Evolutionary conservation across 2,797 vertebrate genomes (phyloP), one percentile per base, ranked within the genome.

Genomic region (Artibeus jamaicensis): DNA sequence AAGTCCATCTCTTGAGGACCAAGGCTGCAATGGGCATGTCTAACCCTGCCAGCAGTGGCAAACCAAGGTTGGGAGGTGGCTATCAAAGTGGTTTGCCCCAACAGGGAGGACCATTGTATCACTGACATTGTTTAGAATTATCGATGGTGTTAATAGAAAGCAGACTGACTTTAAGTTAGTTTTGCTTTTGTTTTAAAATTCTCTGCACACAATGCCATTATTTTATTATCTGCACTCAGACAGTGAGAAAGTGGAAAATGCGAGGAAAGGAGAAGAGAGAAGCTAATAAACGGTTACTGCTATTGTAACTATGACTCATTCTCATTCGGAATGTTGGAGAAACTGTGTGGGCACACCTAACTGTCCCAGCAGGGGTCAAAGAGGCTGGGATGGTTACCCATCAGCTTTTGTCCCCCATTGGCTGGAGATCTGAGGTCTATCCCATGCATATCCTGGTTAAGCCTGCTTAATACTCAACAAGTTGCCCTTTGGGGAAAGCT

Each of bases 141-240:
- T 78, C 9, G 5, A 8, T 76, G 37, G 18, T 65, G 22, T 34
- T 46, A 82, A 44, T 46, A 77, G 81, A 89, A 86, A 94, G 26
- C 26, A 83, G 70, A 78, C 32, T 57, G 53, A 62, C 42, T 86
- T 89, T 82, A 90, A 77, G 67, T 90, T 82, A 21, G 15, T 70
- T 92, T 90, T 62, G 32, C 78, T 92, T 65, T 39, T 50, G 37
- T 67, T 92, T 87, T n/a, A 78, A 95, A 86, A 65, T 91, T 57
- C 50, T 90, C 18, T 82, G 18, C 4, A 70, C 21, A 44, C 22
- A 55, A 34, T 73, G 22, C 32, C 32, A 57, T 42, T 34, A 82
- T 78, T 78, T 57, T 76, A 82, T 62, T 67, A 26, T 44, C 39
- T 57, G 19, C 3, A 91, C 6, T 39, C 16, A 73, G 76, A 24